Base-by-base conservation (phyloP, 2,888 invertebrate genomes). In the Ptilodon capucinus region DNA sequence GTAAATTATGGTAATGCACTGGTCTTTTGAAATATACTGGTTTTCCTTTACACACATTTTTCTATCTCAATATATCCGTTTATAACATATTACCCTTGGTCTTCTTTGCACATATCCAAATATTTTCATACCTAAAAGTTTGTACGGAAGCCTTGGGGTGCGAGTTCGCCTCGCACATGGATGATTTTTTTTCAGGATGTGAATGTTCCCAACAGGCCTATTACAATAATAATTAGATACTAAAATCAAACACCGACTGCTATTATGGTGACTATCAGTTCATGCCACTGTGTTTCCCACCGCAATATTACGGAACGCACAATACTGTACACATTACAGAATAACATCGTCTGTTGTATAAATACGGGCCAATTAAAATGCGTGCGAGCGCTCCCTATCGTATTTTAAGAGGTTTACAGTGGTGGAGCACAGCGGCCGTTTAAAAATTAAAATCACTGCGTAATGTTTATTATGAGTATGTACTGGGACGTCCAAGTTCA, bases 351-450 rank as follows among this genome's bases (percentile, higher is more conserved):
- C 56, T 68, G 64, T 71, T 72, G 74, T 77, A 77, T 81, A 80
- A 71, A 78, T 71, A 64, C 52, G 55, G 59, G 42, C 68, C 71
- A 74, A 78, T 83, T 78, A 79, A 76, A 80, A 76, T 74, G 68
- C 68, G 66, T 58, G 60, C 62, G 59, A 59, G 67, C 53, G 63
- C 67, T 58, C 66, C 60, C 66, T 77, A 64, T 63, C 64, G 60
- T 59, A 67, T 62, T 71, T 68, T 71, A 69, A 69, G 64, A 68
- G 65, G 56, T 65, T 73, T 68, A 71, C 50, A 48, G 48, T 45
- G 47, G 56, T 45, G 57, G 66, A 69, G 66, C 64, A 64, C 62
- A 60, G 53, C 43, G 71, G 48, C 56, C 59, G 57, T 62, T 81
- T 68, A 79, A 78, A 78, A 79, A 78, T 79, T 74, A 59, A 76